Evolutionary conservation across 1,140 invertebrate genomes (phyloP), one percentile per base, ranked within the genome.

Genomic region (Dendrolimus punctatus): DNA sequence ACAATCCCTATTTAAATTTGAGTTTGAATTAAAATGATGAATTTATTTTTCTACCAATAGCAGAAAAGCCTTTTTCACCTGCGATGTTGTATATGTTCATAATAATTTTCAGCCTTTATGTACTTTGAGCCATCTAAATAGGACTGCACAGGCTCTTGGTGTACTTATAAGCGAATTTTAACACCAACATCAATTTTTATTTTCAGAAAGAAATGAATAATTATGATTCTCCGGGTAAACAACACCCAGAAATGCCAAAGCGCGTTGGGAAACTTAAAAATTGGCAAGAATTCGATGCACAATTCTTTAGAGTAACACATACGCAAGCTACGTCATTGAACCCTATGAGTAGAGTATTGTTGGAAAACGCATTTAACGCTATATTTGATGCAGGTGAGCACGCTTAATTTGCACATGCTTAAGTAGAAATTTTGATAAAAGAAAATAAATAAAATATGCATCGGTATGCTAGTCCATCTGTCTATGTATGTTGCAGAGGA

Each of bases 341-440:
- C 6, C 52, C 54, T 38, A 59, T 60, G 57, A 53, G 42, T 23
- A 57, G 59, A 45, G 59, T 56, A 46, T 41, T 67, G 0, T 23
- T 67, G 40, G 62, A 64, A 46, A 37, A 64, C 7, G 46, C 58
- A 0, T 67, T 61, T 50, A 49, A 52, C 40, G 65, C 62, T 36
- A 59, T 67, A 38, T 62, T 57, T 49, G 65, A 67, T 56, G 58
- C 65, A 40, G 65, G 65, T 67, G 39, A 5, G 6, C 6, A 45
- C 6, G 6, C n/a, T n/a, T 45, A 2, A 7, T 6, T 10, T 45
- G 6, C 6, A 5, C 4, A 5, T 45, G 4, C 43, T 10, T 9
- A 5, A 9, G 8, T 23, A 23, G 23, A 23, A 23, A 23, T 23
- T 23, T 23, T 23, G 23, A 23, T 23, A 6, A 60, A 52, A 10